Base-by-base conservation (phyloP, 2,797 vertebrate species). In the Macrochelys suwanniensis region DNA sequence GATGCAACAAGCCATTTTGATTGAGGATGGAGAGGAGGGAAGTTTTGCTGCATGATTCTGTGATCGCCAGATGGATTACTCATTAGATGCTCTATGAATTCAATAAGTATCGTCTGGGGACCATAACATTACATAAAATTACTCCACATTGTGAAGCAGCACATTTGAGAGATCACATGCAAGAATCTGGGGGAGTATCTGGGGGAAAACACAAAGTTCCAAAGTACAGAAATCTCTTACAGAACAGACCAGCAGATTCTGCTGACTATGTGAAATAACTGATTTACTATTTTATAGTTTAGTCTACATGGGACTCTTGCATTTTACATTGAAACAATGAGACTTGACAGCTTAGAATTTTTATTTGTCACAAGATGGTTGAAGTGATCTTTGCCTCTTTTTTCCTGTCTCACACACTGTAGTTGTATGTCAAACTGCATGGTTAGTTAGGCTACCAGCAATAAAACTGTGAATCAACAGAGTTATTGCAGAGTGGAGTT, bases 21-120 rank as follows among this genome's bases (percentile, higher is more conserved):
- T 86, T 49, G 10, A 4, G 42, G 87, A 7, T 19, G 76, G 77
- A 59, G 87, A 89, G 90, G 94, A 89, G 10, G 13, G 90, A 92
- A 87, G 8, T 28, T 82, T 80, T 65, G 5, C 83, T 95, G 84
- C 88, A 90, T 16, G 21, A 80, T 89, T 91, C 56, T 86, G 7
- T 45, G 31, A 82, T 89, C 85, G 84, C 49, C 61, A 94, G 12
- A 76, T 57, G 78, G 47, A 47, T 33, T 85, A 80, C 74, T 87
- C 57, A 85, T 59, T 53, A 85, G 56, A 57, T 74, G 59, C 50
- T 83, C 57, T 56, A 49, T 26, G 50, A 94, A 89, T 80, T 93
- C 80, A 85, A 2, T 71, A 94, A 94, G 87, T 65, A 76, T 6
- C 28, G 21, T 57, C n/a, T 28, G 93, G 82, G 85, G 83, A 92